phyloP scores from a whole-genome alignment of 2,888 invertebrate species.

The Agrotis ipsilon region DNA sequence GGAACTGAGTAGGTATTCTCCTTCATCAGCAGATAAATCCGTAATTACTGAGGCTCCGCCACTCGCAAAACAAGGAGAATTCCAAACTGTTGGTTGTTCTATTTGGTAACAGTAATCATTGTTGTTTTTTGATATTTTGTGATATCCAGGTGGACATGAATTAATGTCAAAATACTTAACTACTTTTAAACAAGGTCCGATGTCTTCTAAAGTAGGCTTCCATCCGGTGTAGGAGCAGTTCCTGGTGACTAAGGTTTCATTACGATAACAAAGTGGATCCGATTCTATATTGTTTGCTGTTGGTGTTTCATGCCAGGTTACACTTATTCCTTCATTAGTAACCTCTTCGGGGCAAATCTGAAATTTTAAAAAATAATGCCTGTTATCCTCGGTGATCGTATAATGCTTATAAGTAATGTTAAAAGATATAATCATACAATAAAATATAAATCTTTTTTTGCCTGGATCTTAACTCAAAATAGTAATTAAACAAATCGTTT shows the following conservation, averaged over 20 bases:
- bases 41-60: conserved; percentile 84
- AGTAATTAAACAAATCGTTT: neutral
- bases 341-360: conserved; percentile 83
- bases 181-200: conserved; percentile 76
- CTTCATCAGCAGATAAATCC: conserved; percentile 76
- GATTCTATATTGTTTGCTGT: conserved; percentile 76
- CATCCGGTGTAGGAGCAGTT: conserved; percentile 79
- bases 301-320: conserved; percentile 78
- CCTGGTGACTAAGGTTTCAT: conserved; percentile 75
- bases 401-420: neutral
- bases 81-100: conserved; percentile 74
- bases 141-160: conserved; percentile 81
- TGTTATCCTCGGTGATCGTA: neutral
- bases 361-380: conserved; percentile 41
- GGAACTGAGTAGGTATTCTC: conserved; percentile 74
- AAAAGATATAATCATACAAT: neutral
- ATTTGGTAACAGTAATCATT: conserved; percentile 83
- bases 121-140: conserved; percentile 75
- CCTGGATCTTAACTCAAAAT: neutral
- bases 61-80: conserved; percentile 82
- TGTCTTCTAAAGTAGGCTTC: conserved; percentile 74
- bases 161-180: conserved; percentile 74
- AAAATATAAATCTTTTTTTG: neutral
- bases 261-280: conserved; percentile 78
- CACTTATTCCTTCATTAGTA: conserved; percentile 74